Evolutionary conservation across 2,113 vertebrate genomes (phyloP).

Genomic region (Forbesichthys agassizii): DNA sequence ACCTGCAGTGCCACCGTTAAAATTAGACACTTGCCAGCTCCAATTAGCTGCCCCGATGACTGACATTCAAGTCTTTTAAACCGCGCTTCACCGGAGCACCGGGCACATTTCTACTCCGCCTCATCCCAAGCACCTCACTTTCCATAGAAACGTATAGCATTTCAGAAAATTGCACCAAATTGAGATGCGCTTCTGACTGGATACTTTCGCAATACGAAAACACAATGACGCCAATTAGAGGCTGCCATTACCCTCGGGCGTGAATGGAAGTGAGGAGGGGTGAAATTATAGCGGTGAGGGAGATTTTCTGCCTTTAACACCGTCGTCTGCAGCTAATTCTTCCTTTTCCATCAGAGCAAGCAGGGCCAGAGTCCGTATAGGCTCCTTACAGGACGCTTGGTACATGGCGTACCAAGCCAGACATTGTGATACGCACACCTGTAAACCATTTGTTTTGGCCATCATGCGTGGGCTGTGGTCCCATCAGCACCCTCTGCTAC

Average conservation of each 20-base stretch:
- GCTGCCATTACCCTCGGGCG: conserved; percentile 57
- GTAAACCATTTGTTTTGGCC: no score
- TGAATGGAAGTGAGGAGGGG: conserved; percentile 34
- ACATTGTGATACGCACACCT: no score
- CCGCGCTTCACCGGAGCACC: conserved; percentile 23
- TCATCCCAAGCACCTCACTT: conserved; percentile 46
- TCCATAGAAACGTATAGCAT: conserved; percentile 64
- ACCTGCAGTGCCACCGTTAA: conserved; percentile 5
- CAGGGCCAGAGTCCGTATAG: no score
- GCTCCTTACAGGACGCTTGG: no score
- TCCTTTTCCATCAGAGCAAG: neutral
- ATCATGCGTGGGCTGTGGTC: no score
- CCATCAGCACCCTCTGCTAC: no score
- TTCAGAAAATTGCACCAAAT: conserved; percentile 76
- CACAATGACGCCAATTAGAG: conserved; percentile 59
- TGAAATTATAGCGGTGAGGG: conserved; percentile 16
- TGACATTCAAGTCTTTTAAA: conserved; percentile 42
- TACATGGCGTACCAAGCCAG: no score
- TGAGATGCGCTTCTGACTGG: conserved; percentile 58
- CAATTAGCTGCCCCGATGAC: conserved; percentile 37
- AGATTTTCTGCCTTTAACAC: conserved; percentile 3
- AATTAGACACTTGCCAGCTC: conserved; percentile 30
- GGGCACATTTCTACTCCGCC: conserved; percentile 40
- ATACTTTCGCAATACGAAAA: conserved; percentile 61
- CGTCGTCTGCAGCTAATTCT: neutral